A percentile compares a stretch with the other conserved stretches of the same genome.
Evolutionary conservation across 2,888 invertebrate genomes (phyloP).

Genomic region (Eurois occulta): DNA sequence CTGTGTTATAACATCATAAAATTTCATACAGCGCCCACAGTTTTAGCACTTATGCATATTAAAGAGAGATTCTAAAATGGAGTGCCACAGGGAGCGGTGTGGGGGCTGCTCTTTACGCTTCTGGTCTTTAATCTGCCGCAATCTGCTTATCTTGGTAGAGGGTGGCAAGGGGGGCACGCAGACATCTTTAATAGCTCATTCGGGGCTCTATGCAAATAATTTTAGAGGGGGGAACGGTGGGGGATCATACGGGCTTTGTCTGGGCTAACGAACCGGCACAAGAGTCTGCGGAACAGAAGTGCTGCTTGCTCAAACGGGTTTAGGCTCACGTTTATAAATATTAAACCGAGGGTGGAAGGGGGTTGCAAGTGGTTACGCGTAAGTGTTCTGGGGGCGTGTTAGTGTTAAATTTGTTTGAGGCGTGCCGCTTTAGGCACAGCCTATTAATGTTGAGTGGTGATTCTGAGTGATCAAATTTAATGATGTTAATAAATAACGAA

Average conservation of each 20-base stretch:
- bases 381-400: constrained; percentile 80
- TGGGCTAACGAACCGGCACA: constrained; percentile 89
- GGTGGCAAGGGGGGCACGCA: constrained; percentile 80
- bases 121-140: constrained; percentile 90
- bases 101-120: constrained; percentile 85
- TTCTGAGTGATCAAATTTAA: constrained; percentile 64
- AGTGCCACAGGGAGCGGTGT: constrained; percentile 76
- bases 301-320: constrained; percentile 85
- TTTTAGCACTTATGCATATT: constrained; percentile 85
- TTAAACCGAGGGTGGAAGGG: constrained; percentile 78
- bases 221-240: constrained; percentile 81
- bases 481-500: constrained; percentile 63
- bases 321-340: constrained; percentile 86
- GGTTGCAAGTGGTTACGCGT: constrained; percentile 82
- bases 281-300: constrained; percentile 88
- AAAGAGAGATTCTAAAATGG: constrained; percentile 82
- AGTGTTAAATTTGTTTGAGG: constrained; percentile 75
- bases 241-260: constrained; percentile 90
- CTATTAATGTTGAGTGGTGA: constrained; percentile 68
- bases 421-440: constrained; percentile 70
- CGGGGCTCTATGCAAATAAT: constrained; percentile 90
- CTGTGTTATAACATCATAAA: constrained; percentile 85
- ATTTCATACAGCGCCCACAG: constrained; percentile 80
- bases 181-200: constrained; percentile 91
- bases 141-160: constrained; percentile 87